Percentiles rank a stretch among this genome's conserved stretches.
Evolutionary conservation across 2,797 vertebrate species (phyloP).

Genomic region (Hipposideros larvatus): DNA sequence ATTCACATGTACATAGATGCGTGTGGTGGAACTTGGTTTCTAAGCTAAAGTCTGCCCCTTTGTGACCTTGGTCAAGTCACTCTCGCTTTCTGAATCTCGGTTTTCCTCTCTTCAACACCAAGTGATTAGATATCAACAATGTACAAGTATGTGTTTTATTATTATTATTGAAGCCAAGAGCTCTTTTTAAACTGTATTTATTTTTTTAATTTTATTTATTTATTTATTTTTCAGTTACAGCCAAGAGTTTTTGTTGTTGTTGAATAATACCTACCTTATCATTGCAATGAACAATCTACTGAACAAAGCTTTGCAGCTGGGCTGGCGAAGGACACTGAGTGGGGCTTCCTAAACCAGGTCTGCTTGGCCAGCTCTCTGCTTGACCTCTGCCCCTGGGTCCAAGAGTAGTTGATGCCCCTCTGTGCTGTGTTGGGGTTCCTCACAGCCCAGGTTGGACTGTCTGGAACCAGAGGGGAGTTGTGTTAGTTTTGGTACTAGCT

Average conservation of each 20-base stretch:
- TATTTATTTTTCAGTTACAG: neutral
- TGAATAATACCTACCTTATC: neutral
- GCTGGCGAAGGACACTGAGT: neutral
- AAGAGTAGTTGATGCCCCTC: accelerated
- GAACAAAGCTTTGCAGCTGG: neutral
- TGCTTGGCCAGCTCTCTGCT: neutral
- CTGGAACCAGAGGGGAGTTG: accelerated
- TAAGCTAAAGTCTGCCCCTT: neutral
- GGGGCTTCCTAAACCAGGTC: neutral
- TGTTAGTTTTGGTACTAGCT: neutral
- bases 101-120: neutral
- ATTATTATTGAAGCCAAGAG: neutral
- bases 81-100: neutral
- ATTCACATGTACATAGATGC: accelerated
- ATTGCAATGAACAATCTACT: neutral
- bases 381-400: neutral
- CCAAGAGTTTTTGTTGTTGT: neutral
- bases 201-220: neutral
- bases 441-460: neutral
- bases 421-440: neutral
- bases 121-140: neutral
- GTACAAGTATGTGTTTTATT: neutral
- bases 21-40: neutral
- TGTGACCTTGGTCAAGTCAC: neutral
- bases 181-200: neutral